Evolutionary conservation across 2,888 invertebrate species (phyloP).

Genomic region (Zhengitettix transpicula): DNA sequence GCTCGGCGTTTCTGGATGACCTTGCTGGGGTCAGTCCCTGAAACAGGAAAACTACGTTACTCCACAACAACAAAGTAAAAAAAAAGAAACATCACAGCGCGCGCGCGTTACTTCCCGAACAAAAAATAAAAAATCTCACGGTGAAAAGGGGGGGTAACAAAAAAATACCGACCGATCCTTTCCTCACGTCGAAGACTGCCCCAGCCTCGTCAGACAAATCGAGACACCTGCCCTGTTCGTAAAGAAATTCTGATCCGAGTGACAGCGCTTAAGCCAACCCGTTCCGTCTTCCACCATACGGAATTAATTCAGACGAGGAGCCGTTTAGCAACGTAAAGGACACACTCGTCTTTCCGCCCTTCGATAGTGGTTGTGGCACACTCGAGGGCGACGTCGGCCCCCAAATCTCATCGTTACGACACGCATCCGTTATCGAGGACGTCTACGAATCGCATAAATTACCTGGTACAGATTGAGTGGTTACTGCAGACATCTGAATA

Average conservation of each 20-base stretch:
- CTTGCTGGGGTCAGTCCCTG: conserved; percentile 65
- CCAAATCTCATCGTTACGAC: not conserved
- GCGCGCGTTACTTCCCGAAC: not conserved
- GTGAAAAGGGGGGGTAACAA: no score
- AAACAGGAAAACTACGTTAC: conserved; percentile 20
- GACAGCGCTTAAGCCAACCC: no score
- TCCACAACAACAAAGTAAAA: not conserved
- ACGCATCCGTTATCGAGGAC: conserved; percentile 10
- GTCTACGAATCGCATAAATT: conserved; percentile 19
- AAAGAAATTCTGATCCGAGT: no score
- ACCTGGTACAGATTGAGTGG: conserved; percentile 32
- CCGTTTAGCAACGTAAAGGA: no score
- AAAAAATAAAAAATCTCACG: not conserved
- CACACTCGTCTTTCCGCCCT: no score
- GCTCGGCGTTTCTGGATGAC: conserved; percentile 64
- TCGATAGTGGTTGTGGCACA: no score
- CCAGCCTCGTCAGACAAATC: no score
- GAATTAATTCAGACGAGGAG: no score
- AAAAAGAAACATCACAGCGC: not conserved
- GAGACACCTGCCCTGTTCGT: no score
- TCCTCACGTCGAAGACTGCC: no score
- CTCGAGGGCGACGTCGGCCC: not conserved
- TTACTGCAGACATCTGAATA: conserved; percentile 33
- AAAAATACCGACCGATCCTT: no score
- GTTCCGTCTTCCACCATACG: no score